Conservation (phyloP, 2,888 invertebrate species). For the Notodonta dromedarius region DNA sequence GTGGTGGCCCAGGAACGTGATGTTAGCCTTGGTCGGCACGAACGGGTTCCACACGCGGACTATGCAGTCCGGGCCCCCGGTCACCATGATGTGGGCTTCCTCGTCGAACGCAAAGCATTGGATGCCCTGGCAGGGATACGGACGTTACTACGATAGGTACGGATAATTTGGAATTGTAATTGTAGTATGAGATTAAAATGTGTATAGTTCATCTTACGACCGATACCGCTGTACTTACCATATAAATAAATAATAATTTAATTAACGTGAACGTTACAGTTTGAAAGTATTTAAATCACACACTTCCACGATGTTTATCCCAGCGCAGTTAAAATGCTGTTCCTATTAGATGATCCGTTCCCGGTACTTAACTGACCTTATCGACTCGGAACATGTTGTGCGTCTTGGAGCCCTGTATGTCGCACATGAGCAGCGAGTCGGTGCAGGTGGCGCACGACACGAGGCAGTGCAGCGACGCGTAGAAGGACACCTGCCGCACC, state of each 20-base stretch:
- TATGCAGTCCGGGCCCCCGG: slow-evolving; percentile 90
- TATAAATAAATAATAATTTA: too few relatives aligned
- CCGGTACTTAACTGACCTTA: slow-evolving; percentile 56
- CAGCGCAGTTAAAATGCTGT: too few relatives aligned
- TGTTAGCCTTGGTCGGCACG: slow-evolving; percentile 86
- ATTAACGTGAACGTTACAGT: too few relatives aligned
- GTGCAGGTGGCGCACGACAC: slow-evolving; percentile 87
- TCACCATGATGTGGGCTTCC: slow-evolving; percentile 84
- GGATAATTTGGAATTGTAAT: too few relatives aligned
- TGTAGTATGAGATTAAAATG: too few relatives aligned
- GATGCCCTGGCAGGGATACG: slow-evolving; percentile 68
- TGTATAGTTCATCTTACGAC: too few relatives aligned
- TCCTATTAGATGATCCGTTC: too few relatives aligned
- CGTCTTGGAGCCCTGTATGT: slow-evolving; percentile 82
- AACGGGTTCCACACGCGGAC: slow-evolving; percentile 93
- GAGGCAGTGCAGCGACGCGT: slow-evolving; percentile 86
- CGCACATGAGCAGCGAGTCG: slow-evolving; percentile 85
- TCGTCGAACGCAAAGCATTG: slow-evolving; percentile 86
- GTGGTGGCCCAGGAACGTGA: slow-evolving; percentile 87
- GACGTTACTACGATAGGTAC: too few relatives aligned
- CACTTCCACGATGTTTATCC: too few relatives aligned
- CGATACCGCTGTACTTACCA: too few relatives aligned
- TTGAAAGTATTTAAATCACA: too few relatives aligned
- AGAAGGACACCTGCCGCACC: slow-evolving; percentile 89
- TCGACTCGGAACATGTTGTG: slow-evolving; percentile 84